Base-by-base conservation (phyloP, 2,113 vertebrate species). In the Brachyhypopomus gauderio region DNA sequence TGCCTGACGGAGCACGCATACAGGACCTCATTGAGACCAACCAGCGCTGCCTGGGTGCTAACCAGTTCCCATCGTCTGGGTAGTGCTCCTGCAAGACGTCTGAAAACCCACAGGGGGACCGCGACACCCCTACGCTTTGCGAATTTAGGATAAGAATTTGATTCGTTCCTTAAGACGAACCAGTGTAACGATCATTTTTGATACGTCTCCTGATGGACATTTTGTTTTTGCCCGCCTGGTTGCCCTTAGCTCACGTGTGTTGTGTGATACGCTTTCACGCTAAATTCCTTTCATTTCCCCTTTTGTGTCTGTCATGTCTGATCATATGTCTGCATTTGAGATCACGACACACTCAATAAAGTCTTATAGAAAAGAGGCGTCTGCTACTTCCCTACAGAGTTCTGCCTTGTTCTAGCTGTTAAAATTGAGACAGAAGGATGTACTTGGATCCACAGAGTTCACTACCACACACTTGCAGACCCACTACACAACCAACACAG, bases 91-190 rank as follows among this genome's bases (percentile, higher is more conserved):
- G 88, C 34, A 58, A 84, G 85, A 87, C 83, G 83, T 86, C 81
- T 67, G 36, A 76, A 81, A 86, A 89, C 75, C 83, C 84, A 74
- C 81, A 78, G 82, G 87, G 87, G 85, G 75, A 76, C 20, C 64
- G 84, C 79, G 86, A 85, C 88, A 91, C 91, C 91, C 87, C 85
- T 89, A 14, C 85, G 90, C 91, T 93, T 92, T 89, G 90, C 90
- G 86, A 91, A 90, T 88, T 89, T 90, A 90, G 78, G 87, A 91
- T 89, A 90, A 90, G 78, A 87, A 91, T 88, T 69, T 25, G 34
- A 93, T 86, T 91, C 91, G 87, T 91, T 90, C 92, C 90, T 69
- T 93, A 89, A 91, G 91, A 91, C 89, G 91, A 90, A 90, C 30
- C 30, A 30, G 87, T 77, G 72, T 83, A 83, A 84, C 89, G n/a